Percentiles rank a stretch among this genome's conserved stretches.
phyloP scores from a whole-genome alignment of 2,113 vertebrate genomes.

The Dromas ardeola region DNA sequence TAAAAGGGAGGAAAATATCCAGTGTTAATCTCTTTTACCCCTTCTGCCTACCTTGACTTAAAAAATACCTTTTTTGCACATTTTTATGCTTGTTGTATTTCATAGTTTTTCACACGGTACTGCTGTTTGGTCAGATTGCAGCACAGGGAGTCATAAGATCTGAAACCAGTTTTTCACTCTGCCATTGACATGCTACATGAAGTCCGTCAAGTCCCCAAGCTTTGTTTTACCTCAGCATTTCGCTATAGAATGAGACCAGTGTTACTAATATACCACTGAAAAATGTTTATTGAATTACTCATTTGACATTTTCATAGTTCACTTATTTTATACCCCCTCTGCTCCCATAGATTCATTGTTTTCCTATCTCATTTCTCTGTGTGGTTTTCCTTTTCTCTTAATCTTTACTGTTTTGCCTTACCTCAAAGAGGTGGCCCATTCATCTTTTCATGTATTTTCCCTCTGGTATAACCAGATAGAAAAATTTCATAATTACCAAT shows the following conservation, averaged over 20 bases:
- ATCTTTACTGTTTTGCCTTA: not conserved
- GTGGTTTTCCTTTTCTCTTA: not conserved
- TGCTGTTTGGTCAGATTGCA: not conserved
- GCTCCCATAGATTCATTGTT: constrained; percentile 1
- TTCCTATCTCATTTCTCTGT: not conserved
- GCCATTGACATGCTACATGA: not conserved
- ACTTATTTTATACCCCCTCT: not conserved
- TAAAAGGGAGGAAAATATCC: not conserved
- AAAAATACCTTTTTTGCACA: not conserved
- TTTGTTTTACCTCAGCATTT: not conserved
- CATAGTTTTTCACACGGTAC: not conserved
- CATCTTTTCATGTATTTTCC: not conserved
- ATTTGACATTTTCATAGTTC: not conserved
- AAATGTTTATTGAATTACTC: not conserved
- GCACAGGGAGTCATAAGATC: not conserved
- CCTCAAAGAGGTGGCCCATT: not conserved
- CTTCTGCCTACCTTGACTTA: not conserved
- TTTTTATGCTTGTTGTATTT: not conserved
- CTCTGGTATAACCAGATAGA: not conserved
- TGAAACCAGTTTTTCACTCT: not conserved
- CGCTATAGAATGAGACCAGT: not conserved
- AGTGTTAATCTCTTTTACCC: not conserved
- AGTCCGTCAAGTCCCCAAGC: not conserved
- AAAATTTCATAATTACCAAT: not conserved
- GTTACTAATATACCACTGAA: not conserved